A percentile compares a stretch with the other conserved stretches of the same genome.
Conservation (phyloP, 2,888 invertebrate genomes). For the Argyresthia goedartella region DNA sequence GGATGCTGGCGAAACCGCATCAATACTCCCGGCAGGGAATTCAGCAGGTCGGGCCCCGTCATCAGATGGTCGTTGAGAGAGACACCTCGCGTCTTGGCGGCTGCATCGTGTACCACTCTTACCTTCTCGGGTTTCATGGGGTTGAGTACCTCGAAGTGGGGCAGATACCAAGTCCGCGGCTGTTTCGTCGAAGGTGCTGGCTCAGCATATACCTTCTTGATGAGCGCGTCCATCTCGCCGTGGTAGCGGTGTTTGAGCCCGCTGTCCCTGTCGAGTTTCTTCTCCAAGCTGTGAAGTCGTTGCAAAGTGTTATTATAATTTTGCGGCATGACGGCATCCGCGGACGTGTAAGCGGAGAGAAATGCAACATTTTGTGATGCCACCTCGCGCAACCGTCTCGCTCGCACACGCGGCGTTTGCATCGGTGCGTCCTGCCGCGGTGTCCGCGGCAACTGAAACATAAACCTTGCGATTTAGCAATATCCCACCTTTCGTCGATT, state of each 20-base stretch:
- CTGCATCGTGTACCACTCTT: too few species aligned
- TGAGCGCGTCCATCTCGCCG: too few species aligned
- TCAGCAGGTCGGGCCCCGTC: constrained; percentile 22
- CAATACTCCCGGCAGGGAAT: constrained; percentile 15
- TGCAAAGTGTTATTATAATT: background rate
- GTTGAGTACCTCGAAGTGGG: constrained; percentile 5
- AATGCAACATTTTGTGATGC: too few species aligned
- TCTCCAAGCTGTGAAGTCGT: too few species aligned
- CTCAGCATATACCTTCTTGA: background rate
- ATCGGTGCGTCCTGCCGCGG: too few species aligned
- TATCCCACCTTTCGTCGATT: too few species aligned
- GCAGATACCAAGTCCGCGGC: background rate
- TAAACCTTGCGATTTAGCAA: too few species aligned
- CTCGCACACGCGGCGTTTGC: too few species aligned
- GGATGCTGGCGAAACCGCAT: constrained; percentile 2
- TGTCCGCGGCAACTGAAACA: too few species aligned
- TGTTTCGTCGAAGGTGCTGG: background rate
- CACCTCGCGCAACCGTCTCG: too few species aligned
- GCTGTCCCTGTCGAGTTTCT: background rate
- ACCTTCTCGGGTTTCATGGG: constrained; percentile 20
- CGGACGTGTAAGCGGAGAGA: too few species aligned
- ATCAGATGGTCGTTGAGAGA: too few species aligned
- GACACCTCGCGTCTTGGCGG: constrained; percentile 17
- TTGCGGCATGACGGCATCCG: background rate
- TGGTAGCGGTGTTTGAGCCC: background rate